Evolutionary conservation across 2,888 invertebrate species (phyloP).

Genomic region (Yponomeuta cagnagella): DNA sequence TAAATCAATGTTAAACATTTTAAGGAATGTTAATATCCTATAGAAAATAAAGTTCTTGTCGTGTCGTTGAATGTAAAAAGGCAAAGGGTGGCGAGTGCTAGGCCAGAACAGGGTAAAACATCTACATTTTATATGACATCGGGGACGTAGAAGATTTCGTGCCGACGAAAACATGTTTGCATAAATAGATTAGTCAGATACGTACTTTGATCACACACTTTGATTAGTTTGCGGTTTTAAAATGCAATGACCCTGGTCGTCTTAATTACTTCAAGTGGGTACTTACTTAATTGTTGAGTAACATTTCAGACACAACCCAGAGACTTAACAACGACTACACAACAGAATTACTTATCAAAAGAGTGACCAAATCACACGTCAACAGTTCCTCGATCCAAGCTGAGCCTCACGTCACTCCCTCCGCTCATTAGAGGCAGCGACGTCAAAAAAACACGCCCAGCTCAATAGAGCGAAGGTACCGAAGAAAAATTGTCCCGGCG

Average conservation of each 20-base stretch:
- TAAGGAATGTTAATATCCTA: too few species aligned
- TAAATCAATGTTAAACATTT: too few species aligned
- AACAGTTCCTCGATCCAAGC: background rate
- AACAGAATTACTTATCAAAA: too few species aligned
- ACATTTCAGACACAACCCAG: too few species aligned
- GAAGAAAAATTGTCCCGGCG: conserved; percentile 2
- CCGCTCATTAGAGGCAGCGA: background rate
- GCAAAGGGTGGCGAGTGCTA: background rate
- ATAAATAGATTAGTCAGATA: background rate
- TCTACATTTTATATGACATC: background rate
- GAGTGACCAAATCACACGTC: too few species aligned
- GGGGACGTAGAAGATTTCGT: background rate
- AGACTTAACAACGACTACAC: too few species aligned
- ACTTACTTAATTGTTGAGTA: background rate
- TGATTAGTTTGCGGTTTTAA: background rate
- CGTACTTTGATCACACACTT: background rate
- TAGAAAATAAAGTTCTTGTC: background rate
- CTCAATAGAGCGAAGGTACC: background rate
- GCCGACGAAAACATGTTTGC: background rate
- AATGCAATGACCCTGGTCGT: background rate
- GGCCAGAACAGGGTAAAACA: background rate
- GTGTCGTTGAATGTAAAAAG: background rate
- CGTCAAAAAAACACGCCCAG: background rate
- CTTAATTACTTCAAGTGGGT: background rate
- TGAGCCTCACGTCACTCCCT: background rate